A percentile compares a stretch with the other conserved stretches of the same genome.
Evolutionary conservation across 2,113 vertebrate species (phyloP).

Genomic region (Menura novaehollandiae): DNA sequence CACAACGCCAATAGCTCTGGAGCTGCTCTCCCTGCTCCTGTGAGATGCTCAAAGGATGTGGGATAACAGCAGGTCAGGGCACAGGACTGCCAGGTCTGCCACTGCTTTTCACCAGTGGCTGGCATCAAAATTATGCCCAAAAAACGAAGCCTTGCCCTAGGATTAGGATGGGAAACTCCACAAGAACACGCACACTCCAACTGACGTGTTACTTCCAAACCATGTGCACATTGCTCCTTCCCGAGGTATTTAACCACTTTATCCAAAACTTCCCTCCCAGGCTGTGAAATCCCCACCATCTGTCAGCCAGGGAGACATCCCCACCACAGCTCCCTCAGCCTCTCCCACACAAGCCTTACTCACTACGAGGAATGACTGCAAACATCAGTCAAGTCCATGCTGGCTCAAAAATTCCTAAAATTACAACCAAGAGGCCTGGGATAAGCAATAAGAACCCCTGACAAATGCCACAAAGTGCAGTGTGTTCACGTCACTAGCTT

Average conservation of each 20-base stretch:
- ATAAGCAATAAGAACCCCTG: neutral
- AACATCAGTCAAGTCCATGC: neutral
- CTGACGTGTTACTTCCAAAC: neutral
- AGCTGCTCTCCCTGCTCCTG: neutral
- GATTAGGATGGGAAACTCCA: neutral
- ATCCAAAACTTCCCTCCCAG: neutral
- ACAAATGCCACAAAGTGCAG: neutral
- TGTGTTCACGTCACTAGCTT: neutral
- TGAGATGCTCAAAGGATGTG: neutral
- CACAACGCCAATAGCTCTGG: neutral
- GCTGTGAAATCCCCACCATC: neutral
- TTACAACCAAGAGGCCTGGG: neutral
- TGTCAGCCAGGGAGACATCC: neutral
- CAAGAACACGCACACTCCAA: fast-evolving
- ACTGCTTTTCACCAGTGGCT: neutral
- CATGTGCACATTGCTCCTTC: neutral
- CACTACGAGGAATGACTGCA: neutral
- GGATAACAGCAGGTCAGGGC: neutral
- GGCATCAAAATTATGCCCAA: neutral
- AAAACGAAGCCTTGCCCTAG: neutral
- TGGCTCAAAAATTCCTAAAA: neutral
- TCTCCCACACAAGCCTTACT: neutral
- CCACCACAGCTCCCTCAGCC: neutral
- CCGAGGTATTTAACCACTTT: neutral
- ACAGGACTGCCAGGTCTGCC: neutral